These are phyloP conservation scores for Falco berigora DNA, from an alignment of 2,797 vertebrate species.

Conservation along the genomic window DNA sequence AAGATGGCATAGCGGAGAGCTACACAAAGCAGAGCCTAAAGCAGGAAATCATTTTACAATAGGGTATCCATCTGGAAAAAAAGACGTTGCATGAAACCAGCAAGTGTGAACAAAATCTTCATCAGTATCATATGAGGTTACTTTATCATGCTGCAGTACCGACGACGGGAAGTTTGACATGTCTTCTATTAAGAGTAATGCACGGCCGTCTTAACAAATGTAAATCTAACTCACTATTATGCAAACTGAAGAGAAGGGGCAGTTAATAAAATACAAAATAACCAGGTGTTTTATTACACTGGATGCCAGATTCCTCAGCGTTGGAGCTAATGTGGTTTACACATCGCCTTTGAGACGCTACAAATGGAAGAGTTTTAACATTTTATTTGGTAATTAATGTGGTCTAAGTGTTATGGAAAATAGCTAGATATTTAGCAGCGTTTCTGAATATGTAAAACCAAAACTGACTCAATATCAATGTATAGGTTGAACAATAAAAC, in stretches of 20 bases:
- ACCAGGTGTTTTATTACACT: constrained; percentile 39
- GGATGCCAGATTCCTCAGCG: constrained; percentile 3
- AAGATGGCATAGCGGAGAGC: constrained; percentile 69
- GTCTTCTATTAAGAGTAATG: constrained; percentile 70
- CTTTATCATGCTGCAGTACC: constrained; percentile 58
- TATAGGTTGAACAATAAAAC: neutral
- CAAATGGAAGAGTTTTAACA: neutral
- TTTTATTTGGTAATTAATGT: neutral
- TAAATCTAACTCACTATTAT: constrained; percentile 69
- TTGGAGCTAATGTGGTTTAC: neutral
- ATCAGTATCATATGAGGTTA: constrained; percentile 65
- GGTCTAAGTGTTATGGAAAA: neutral
- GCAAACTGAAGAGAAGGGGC: constrained; percentile 68
- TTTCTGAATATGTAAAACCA: neutral
- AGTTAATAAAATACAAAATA: constrained; percentile 71
- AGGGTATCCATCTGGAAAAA: constrained; percentile 78
- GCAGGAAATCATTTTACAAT: constrained; percentile 75
- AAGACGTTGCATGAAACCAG: constrained; percentile 67
- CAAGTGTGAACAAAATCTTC: constrained; percentile 75
- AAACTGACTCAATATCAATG: neutral
- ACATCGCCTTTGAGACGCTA: neutral
- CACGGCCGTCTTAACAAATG: constrained; percentile 53
- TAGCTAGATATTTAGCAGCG: neutral
- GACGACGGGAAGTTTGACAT: constrained; percentile 18
- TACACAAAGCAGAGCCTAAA: constrained; percentile 67